Conservation (phyloP, 2,888 invertebrate species). For the Ceratothoa steindachneri region DNA sequence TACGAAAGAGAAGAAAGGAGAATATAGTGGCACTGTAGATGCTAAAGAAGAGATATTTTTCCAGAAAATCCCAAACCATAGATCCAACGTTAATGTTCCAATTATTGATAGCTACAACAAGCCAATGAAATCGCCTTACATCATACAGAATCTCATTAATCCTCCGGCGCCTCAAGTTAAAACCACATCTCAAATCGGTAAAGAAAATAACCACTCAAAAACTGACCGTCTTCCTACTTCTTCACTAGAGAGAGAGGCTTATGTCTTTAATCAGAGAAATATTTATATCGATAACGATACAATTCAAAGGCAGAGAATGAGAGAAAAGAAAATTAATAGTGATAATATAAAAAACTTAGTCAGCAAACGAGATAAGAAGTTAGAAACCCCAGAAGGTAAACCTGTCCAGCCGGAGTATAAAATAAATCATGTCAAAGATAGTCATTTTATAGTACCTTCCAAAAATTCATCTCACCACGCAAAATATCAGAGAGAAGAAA, state of each 20-base stretch:
- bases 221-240: neutral
- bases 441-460: neutral
- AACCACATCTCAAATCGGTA: neutral
- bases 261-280: slow-evolving; percentile 6
- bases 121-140: slow-evolving; percentile 39
- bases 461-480: neutral
- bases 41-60: slow-evolving; percentile 44
- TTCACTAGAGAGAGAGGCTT: neutral
- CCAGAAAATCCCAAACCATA: slow-evolving; percentile 22
- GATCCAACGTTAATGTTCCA: neutral
- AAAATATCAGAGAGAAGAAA: neutral
- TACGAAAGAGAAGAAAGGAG: slow-evolving; percentile 35
- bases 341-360: neutral
- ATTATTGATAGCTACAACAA: neutral
- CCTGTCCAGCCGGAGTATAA: neutral
- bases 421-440: neutral
- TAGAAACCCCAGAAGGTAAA: neutral
- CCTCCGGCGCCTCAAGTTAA: neutral
- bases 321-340: neutral
- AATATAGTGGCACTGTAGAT: slow-evolving; percentile 42
- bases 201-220: neutral
- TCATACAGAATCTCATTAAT: slow-evolving; percentile 31
- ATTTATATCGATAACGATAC: neutral
- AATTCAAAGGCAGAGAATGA: neutral
- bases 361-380: neutral